phyloP scores from a whole-genome alignment of 2,888 invertebrate genomes.

The Mythimna albipuncta region DNA sequence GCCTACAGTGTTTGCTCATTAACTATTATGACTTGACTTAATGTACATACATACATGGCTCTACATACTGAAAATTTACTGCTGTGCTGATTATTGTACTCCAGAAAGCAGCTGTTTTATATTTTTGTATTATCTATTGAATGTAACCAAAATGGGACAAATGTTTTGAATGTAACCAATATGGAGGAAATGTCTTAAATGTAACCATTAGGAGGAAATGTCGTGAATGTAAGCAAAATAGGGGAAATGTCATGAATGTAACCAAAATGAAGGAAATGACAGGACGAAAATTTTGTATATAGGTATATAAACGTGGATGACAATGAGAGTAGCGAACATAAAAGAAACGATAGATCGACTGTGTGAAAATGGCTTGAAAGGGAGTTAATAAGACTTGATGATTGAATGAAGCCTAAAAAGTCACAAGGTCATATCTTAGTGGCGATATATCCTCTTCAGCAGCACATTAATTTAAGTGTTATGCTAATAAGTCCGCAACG shows the following conservation, averaged over 20 bases:
- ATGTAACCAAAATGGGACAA: conserved; percentile 6
- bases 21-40: conserved; percentile 47
- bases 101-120: neutral
- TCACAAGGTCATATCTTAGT: conserved; percentile 6
- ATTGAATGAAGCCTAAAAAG: conserved; percentile 17
- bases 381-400: neutral
- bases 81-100: conserved; percentile 7
- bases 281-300: neutral
- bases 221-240: too few species aligned
- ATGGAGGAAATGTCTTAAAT: too few species aligned
- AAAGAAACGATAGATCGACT: neutral
- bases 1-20: conserved; percentile 41
- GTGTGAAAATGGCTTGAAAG: neutral
- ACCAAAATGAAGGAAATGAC: neutral
- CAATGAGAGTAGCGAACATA: neutral
- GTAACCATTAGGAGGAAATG: too few species aligned
- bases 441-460: neutral
- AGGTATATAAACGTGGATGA: neutral
- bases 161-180: too few species aligned
- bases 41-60: conserved; percentile 13
- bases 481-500: conserved; percentile 55
- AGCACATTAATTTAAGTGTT: conserved; percentile 25
- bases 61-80: conserved; percentile 8
- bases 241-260: too few species aligned
- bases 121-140: conserved; percentile 1